These are phyloP conservation scores for Rhagoletis pomonella DNA, from an alignment of 1,140 invertebrate species.

Conservation along the genomic window DNA sequence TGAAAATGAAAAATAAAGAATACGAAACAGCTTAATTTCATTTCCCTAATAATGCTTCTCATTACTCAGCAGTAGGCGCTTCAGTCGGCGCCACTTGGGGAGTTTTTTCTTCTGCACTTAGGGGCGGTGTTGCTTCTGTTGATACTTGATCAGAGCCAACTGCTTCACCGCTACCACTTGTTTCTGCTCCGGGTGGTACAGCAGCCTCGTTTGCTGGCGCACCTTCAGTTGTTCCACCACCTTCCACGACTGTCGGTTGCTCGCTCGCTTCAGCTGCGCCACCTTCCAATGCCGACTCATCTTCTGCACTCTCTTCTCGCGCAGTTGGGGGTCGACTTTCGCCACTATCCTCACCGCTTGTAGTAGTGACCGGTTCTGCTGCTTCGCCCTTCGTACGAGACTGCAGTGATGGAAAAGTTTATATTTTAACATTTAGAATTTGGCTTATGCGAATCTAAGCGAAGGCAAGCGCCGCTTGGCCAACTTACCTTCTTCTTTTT, in stretches of 20 bases:
- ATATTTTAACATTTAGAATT: background rate
- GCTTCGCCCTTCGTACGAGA: background rate
- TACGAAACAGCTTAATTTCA: too few relatives aligned
- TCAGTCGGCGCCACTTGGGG: slow-evolving; percentile 54
- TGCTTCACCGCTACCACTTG: slow-evolving; percentile 75
- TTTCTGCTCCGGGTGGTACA: slow-evolving; percentile 73
- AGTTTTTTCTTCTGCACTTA: background rate
- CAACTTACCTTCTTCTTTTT: slow-evolving; percentile 38
- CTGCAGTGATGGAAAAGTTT: background rate
- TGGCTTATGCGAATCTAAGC: background rate
- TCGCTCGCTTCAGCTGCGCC: background rate
- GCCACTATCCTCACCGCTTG: slow-evolving; percentile 68
- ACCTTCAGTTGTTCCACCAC: slow-evolving; percentile 72
- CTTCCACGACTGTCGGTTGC: background rate
- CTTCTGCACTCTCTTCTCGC: slow-evolving; percentile 54
- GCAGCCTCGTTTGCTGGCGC: slow-evolving; percentile 78
- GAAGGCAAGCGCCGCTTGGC: too few relatives aligned
- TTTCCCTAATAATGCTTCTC: slow-evolving; percentile 53
- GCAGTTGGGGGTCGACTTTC: slow-evolving; percentile 67
- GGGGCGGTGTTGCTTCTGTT: slow-evolving; percentile 60
- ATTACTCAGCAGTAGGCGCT: slow-evolving; percentile 59
- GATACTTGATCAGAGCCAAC: slow-evolving; percentile 76
- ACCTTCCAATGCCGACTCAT: background rate
- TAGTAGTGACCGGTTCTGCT: slow-evolving; percentile 55
- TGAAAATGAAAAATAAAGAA: background rate